These are phyloP conservation scores for Zosterops hypoxanthus DNA, from an alignment of 2,113 vertebrate species.

Conservation along the genomic window DNA sequence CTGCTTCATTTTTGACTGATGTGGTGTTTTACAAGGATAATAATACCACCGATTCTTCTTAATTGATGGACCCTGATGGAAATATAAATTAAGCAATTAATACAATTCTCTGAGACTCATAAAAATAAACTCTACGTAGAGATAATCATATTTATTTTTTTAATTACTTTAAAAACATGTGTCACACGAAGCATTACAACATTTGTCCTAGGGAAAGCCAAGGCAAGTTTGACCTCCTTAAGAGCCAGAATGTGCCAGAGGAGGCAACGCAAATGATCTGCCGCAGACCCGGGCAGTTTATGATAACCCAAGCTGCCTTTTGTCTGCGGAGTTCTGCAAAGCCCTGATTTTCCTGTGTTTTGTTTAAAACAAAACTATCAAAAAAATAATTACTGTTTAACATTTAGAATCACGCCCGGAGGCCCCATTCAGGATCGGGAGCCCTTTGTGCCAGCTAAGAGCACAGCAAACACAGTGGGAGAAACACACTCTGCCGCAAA, in stretches of 20 bases:
- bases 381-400: slow-evolving; percentile 12
- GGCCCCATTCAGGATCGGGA: not conserved
- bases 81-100: slow-evolving; percentile 69
- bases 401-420: not conserved
- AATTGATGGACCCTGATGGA: slow-evolving; percentile 55
- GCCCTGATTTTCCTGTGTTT: not conserved
- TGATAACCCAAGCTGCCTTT: not conserved
- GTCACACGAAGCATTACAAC: not conserved
- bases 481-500: slow-evolving; percentile 3
- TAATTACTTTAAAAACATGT: slow-evolving; percentile 45
- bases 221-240: not conserved
- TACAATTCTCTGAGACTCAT: slow-evolving; percentile 45
- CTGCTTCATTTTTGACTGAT: slow-evolving; percentile 74
- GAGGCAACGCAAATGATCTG: not conserved
- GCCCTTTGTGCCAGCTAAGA: slow-evolving; percentile 26
- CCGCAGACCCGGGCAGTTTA: not conserved
- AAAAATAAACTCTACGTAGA: slow-evolving; percentile 43
- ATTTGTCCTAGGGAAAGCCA: not conserved
- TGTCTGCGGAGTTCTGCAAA: not conserved
- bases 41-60: slow-evolving; percentile 64
- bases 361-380: slow-evolving; percentile 26
- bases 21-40: slow-evolving; percentile 56
- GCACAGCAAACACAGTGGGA: not conserved
- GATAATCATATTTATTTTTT: slow-evolving; percentile 48
- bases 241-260: not conserved